Base-by-base conservation (phyloP, 37 sponge, comb jelly and placozoan species). In the Halichondria panicea region DNA sequence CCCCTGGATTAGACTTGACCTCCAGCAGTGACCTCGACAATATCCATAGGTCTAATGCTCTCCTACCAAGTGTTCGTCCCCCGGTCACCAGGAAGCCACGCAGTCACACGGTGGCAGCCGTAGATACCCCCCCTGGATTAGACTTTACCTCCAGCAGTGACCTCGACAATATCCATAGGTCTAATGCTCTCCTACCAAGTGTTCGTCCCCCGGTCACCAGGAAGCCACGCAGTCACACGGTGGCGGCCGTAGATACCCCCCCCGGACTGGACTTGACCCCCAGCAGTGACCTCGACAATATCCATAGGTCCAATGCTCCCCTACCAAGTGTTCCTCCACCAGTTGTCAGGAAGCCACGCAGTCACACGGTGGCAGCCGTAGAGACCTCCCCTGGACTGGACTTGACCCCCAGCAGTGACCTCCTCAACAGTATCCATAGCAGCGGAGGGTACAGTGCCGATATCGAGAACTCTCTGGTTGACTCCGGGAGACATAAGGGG, bases 181-280 rank as follows among this genome's bases (percentile, higher is more conserved):
- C 55, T n/a, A 33, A 33, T 18, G 55, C 33, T 11, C 9, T 33
- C 1, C 54, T 38, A 0, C 72, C 56, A 15, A 46, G 39, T 32
- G 31, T 6, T 72, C 39, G 31, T 1, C 34, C 40, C 13, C 66
- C 63, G 0, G 30, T n/a, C 0, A 37, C 36, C 46, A 28, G 31
- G 19, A 81, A 63, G 21, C 65, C 65, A 40, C 72, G 72, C 35
- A 73, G 74, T 34, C 66, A 64, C 43, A 64, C 66, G 7, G 71
- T 63, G 38, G 81, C 43, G 19, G 34, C 50, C 0, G 42, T 42
- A 36, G 31, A 6, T 38, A 28, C 35, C 48, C 13, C 46, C 24
- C 3, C 30, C 13, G 43, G 38, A 7, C 59, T 44, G 25, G 44
- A 41, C 43, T 41, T 36, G 0, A 40, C 28, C 61, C 35, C 40